Evolutionary conservation across 2,113 vertebrate genomes (phyloP), one percentile per base, ranked within the genome.

Genomic region (Oostethus manadensis): DNA sequence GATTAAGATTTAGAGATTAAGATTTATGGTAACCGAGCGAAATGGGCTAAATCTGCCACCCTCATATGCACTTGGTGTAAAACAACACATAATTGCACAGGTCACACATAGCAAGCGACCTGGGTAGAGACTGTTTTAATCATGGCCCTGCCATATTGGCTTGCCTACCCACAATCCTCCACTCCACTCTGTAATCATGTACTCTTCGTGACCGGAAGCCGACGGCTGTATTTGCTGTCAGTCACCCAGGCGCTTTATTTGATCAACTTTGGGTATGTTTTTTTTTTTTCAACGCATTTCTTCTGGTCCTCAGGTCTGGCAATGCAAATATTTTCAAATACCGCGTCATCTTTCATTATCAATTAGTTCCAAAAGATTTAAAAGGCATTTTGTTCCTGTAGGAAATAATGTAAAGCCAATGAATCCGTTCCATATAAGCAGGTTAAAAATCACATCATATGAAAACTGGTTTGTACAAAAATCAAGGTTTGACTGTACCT

Each of bases 201-300:
- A 14, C 18, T 78, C 64, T 56, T 55, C 51, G 60, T 85, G 77
- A 77, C 76, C 83, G 72, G 71, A 77, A 83, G 82, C 77, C 68
- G 71, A 58, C 85, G 70, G 81, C 45, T 59, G 2, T 66, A 67
- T 58, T 65, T 69, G 57, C 76, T 81, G 81, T 83, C 86, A 82
- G 66, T 84, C 83, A 79, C 70, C 66, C 22, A 10, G 46, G 49
- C 70, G 62, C 67, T 79, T 64, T 79, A 75, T 71, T 61, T 68
- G 62, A 45, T 62, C 4, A 48, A 20, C 16, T 50, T 75, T 62
- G 71, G 29, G 29, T 70, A 71, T 47, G 51, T 70, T 66, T 76
- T 23, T 20, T 55, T 76, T 76, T 29, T 77, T 66, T 68, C 38
- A 14, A 57, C 47, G 29, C 47, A n/a, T 38, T 40, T n/a, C 18